These are phyloP conservation scores for Rhyacophila brunnea DNA, from an alignment of 1,140 invertebrate species.

Conservation along the genomic window DNA sequence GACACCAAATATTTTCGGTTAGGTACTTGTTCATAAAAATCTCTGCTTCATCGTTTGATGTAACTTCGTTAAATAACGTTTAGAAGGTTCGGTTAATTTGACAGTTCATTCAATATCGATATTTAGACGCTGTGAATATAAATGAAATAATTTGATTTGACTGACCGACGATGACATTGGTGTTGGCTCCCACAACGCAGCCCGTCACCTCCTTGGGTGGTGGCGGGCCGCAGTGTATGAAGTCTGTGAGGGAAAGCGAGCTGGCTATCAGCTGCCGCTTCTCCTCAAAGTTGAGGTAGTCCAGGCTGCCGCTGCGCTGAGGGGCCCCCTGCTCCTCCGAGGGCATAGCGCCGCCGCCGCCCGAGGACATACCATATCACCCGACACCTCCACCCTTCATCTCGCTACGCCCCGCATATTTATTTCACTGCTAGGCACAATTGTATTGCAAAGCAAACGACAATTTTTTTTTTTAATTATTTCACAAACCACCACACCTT, in stretches of 20 bases:
- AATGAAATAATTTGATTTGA: too few relatives aligned
- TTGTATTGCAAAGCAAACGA: too few relatives aligned
- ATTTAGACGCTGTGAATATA: too few relatives aligned
- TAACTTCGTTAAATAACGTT: too few relatives aligned
- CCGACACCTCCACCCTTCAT: constrained; percentile 10
- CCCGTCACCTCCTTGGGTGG: constrained; percentile 59
- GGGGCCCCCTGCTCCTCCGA: constrained; percentile 45
- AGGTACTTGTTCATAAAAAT: too few relatives aligned
- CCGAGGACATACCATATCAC: constrained; percentile 35
- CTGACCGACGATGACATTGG: constrained; percentile 48
- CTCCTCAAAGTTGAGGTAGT: constrained; percentile 88
- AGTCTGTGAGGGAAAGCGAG: constrained; percentile 81
- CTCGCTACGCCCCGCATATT: constrained; percentile 34
- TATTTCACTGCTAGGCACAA: too few relatives aligned
- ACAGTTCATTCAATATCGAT: too few relatives aligned
- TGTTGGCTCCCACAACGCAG: not conserved
- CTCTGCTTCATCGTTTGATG: too few relatives aligned
- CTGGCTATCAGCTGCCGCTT: constrained; percentile 85
- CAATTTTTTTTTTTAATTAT: too few relatives aligned
- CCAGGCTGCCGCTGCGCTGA: constrained; percentile 79
- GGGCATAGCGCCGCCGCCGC: constrained; percentile 31
- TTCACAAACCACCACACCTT: too few relatives aligned
- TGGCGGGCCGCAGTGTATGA: constrained; percentile 67
- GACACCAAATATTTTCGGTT: too few relatives aligned
- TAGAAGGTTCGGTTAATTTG: too few relatives aligned